Evolutionary conservation across 2,888 invertebrate species (phyloP), one percentile per base, ranked within the genome.

Genomic region (Rosalia funebris): DNA sequence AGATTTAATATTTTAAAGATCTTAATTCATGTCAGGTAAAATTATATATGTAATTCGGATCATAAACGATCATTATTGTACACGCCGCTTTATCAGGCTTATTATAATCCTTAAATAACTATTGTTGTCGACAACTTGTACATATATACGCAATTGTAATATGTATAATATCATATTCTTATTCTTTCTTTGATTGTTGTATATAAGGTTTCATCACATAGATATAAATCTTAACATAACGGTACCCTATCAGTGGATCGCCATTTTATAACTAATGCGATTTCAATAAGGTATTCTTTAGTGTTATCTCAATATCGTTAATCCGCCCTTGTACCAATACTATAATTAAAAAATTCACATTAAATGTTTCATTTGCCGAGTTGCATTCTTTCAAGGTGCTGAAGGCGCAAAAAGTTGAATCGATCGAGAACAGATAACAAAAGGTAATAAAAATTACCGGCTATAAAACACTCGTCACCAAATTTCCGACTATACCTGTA

Each of bases 251-350:
- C 34, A n/a, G 34, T 34, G 5, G 34, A 34, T 34, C 34, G 7
- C 5, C 5, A 34, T 25, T 25, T 5, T 25, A 34, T 34, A n/a
- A 34, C 34, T 34, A 34, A 34, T 31, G 31, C 25, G 15, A 57
- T 57, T 57, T 57, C 64, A 57, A 65, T 50, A 62, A 62, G 57
- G 48, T 48, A 65, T 60, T 60, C 46, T 57, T 63, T 52, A 50
- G 62, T 48, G 62, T 60, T 65, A 65, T 65, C 62, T 39, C 36
- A 41, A 57, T 15, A 65, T 62, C 62, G 42, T 41, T 44, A 48
- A 61, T 63, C 65, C 60, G 63, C 66, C 66, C 65, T 65, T 63
- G 66, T 62, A 68, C 65, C 70, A 66, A 63, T 65, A 65, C 62
- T 47, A 60, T 61, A 66, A 69, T 69, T 60, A 52, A 63, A 67